A percentile compares a stretch with the other conserved stretches of the same genome.
Evolutionary conservation across 1,140 invertebrate genomes (phyloP).

Genomic region (Pollicipes pollicipes): DNA sequence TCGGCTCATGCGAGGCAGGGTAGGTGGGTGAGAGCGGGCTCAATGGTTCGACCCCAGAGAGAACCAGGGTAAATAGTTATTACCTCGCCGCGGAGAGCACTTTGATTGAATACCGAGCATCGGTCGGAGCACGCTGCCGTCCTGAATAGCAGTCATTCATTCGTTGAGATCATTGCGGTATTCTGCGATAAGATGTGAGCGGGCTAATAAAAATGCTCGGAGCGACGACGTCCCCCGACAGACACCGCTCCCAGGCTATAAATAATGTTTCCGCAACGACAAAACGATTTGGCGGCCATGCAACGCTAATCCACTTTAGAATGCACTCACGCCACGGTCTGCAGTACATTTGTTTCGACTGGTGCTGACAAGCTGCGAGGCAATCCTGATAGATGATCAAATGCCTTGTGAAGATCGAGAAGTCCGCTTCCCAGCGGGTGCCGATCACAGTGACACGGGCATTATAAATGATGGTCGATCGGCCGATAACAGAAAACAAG

Average conservation of each 20-base stretch:
- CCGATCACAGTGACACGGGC: too few species aligned
- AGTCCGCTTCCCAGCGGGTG: too few species aligned
- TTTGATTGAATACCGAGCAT: not conserved
- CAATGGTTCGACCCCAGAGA: not conserved
- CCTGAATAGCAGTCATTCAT: not conserved
- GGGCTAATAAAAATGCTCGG: not conserved
- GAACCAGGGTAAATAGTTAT: not conserved
- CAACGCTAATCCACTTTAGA: not conserved
- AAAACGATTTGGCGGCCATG: not conserved
- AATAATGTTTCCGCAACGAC: not conserved
- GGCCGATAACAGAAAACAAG: not conserved
- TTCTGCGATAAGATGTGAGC: not conserved
- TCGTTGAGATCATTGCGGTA: not conserved
- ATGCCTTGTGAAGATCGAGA: not conserved
- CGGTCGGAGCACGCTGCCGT: not conserved
- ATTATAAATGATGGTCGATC: not conserved
- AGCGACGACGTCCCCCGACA: not conserved
- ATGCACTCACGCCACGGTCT: not conserved
- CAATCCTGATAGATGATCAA: not conserved
- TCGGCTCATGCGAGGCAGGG: not conserved
- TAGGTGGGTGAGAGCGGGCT: not conserved
- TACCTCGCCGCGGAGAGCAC: not conserved
- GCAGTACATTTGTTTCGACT: not conserved
- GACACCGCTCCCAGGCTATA: not conserved
- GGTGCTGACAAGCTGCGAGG: not conserved